Conservation (phyloP, 2,797 vertebrate species). For the Leuciscus waleckii region DNA sequence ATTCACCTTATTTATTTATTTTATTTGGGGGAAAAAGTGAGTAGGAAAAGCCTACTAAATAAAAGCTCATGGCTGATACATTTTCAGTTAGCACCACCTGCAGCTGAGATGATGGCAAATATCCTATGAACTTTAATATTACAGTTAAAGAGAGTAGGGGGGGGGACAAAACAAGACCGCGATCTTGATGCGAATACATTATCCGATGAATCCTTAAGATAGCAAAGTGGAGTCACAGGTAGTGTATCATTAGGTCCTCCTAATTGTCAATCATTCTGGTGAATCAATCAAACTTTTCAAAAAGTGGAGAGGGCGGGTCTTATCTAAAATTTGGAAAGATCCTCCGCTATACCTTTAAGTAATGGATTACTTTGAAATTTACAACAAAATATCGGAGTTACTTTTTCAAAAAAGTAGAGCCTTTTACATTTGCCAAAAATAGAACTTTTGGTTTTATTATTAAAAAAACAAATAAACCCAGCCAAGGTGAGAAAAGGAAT, state of each 20-base stretch:
- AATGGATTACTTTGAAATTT: neutral
- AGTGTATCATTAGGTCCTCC: conserved; percentile 68
- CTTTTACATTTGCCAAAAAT: no score
- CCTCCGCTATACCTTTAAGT: no score
- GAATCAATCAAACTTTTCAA: no score
- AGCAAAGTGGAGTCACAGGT: conserved; percentile 54
- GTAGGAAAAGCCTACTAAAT: conserved; percentile 10
- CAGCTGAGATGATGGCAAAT: conserved; percentile 4
- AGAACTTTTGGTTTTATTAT: neutral
- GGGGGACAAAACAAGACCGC: neutral
- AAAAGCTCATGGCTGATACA: conserved; percentile 13
- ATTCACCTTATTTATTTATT: neutral
- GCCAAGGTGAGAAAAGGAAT: neutral
- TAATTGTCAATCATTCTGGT: no score
- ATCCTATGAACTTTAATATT: neutral
- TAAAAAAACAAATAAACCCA: neutral
- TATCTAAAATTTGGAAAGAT: no score
- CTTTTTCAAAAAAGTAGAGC: no score
- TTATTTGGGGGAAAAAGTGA: no score
- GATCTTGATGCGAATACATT: conserved; percentile 36
- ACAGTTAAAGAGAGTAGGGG: neutral
- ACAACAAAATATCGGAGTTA: no score
- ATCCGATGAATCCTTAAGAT: conserved; percentile 52
- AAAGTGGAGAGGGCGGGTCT: no score
- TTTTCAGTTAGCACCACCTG: conserved; percentile 16